These are phyloP conservation scores for Eleginops maclovinus DNA, from an alignment of 2,113 vertebrate genomes.

Conservation along the genomic window DNA sequence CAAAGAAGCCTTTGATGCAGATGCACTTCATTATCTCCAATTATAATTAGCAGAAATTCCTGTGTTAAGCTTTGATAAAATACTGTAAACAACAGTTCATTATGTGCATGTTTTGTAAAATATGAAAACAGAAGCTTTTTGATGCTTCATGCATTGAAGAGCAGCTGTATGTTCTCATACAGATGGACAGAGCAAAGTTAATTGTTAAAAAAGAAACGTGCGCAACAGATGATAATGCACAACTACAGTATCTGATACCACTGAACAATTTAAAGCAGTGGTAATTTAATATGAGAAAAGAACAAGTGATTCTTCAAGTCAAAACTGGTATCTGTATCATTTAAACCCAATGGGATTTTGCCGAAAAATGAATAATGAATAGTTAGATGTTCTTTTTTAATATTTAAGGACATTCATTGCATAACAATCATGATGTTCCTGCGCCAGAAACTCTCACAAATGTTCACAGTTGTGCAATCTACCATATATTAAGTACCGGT, in stretches of 20 bases:
- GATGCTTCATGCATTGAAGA: not conserved
- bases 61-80: conserved; percentile 18
- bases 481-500: conserved; percentile 37
- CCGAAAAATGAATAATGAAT: not conserved
- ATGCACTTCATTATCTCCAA: conserved; percentile 8
- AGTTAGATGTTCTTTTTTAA: not conserved
- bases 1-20: conserved; percentile 28
- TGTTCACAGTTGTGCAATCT: conserved; percentile 6
- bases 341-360: not conserved
- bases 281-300: not conserved
- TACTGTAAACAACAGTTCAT: conserved; percentile 9
- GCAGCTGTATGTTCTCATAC: not conserved
- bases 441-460: conserved; percentile 16
- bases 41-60: not conserved
- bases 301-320: not conserved
- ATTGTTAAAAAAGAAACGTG: conserved; percentile 4
- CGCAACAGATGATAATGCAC: not conserved
- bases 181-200: not conserved
- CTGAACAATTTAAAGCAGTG: not conserved
- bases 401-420: conserved; percentile 15
- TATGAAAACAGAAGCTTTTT: not conserved
- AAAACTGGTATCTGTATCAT: not conserved
- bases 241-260: not conserved
- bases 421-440: conserved; percentile 39
- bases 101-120: conserved; percentile 12